Base-by-base conservation (phyloP, 64 coral and sea anemone genomes). In the Montipora capricornis region DNA sequence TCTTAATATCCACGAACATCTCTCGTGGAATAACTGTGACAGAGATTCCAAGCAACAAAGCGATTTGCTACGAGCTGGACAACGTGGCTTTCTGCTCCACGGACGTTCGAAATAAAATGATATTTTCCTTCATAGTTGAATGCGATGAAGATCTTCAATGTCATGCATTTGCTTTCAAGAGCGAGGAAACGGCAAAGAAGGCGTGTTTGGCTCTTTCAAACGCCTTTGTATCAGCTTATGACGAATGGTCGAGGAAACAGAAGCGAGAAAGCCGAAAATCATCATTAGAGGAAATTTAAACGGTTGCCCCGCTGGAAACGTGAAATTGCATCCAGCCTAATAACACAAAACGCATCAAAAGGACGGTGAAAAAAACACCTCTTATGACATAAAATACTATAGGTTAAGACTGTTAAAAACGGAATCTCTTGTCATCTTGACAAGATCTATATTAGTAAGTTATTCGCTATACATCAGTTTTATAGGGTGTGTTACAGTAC, bases 101-200 rank as follows among this genome's bases (percentile, higher is more conserved):
- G 58, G 94, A 94, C 78, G 77, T 92, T 37, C 51, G 75, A 9
- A 75, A 98, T 74, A 62, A 89, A 3, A 79, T 77, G 58, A 76
- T 98, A 61, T 98, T 95, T 92, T 88, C 93, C 10, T 89, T 98
- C 53, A 95, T 98, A 46, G 96, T 80, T 17, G 93, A 98, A 71
- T 68, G 77, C 47, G 84, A 92, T 16, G 79, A 77, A 20, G 89
- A 98, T 9, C 59, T 98, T 0, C 69, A 92, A 37, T 98, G 93
- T 47, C 89, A 98, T 55, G 84, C 61, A 2, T 98, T 98, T 67
- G 47, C 89, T 55, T 89, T 89, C n/a, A 92, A 87, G 78, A 95
- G 81, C 15, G 89, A 92, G 20, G 89, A 78, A 5, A 89, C 64
- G 61, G 78, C 96, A 0, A 84, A 77, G 61, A 93, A 93, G 2